phyloP scores from a whole-genome alignment of 2,797 vertebrate genomes.

The Bufotes viridis region DNA sequence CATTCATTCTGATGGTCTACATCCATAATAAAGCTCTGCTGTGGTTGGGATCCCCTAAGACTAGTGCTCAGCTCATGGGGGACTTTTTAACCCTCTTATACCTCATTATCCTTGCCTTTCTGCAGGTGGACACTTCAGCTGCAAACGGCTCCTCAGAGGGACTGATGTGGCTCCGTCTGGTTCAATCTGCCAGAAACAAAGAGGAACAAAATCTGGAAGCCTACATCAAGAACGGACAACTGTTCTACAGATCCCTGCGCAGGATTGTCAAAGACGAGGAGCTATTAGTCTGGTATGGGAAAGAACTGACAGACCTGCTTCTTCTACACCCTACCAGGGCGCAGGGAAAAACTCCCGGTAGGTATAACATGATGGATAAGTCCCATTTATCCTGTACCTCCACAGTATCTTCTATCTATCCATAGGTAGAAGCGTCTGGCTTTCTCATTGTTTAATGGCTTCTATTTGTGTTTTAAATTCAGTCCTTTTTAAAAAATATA shows the following conservation, averaged over 20 bases:
- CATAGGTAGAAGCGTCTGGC: neutral
- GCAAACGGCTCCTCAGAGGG: slow-evolving; percentile 92
- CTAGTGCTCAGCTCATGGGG: slow-evolving; percentile 14
- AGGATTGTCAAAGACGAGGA: slow-evolving; percentile 97
- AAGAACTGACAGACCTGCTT: slow-evolving; percentile 90
- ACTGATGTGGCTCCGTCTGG: slow-evolving; percentile 93
- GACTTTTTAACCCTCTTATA: slow-evolving; percentile 29
- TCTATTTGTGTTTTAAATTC: too few relatives aligned
- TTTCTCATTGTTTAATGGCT: too few relatives aligned
- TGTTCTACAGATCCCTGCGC: slow-evolving; percentile 92
- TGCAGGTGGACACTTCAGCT: slow-evolving; percentile 93
- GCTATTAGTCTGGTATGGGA: slow-evolving; percentile 95
- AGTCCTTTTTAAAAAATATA: neutral
- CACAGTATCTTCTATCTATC: neutral
- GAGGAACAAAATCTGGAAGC: slow-evolving; percentile 97
- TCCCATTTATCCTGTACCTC: neutral
- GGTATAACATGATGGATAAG: slow-evolving; percentile 42
- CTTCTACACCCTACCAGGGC: slow-evolving; percentile 82
- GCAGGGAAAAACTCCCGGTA: slow-evolving; percentile 87
- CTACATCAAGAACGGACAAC: slow-evolving; percentile 95
- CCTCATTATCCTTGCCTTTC: neutral
- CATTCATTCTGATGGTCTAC: slow-evolving; percentile 44
- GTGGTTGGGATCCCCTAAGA: slow-evolving; percentile 28
- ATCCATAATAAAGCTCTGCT: slow-evolving; percentile 48
- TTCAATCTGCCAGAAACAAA: slow-evolving; percentile 91